A percentile compares a stretch with the other conserved stretches of the same genome.
These are phyloP conservation scores for Epicampocera succincta DNA, from an alignment of 2,888 invertebrate species.

Conservation along the genomic window DNA sequence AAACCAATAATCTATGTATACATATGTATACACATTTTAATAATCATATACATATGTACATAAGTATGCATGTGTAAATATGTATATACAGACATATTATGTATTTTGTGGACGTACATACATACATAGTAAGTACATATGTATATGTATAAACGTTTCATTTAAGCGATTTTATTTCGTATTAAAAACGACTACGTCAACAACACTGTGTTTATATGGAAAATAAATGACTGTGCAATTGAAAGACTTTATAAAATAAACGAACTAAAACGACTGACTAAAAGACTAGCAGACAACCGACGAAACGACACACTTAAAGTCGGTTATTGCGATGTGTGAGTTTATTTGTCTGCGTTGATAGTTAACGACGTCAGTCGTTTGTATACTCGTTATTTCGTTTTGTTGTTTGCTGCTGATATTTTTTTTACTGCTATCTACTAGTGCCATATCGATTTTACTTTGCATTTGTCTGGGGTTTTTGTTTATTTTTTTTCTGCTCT, in stretches of 20 bases:
- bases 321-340: slow-evolving; percentile 28
- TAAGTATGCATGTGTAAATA: no score
- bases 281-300: slow-evolving; percentile 7
- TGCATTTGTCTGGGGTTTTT: slow-evolving; percentile 59
- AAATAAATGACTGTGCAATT: slow-evolving; percentile 58
- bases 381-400: slow-evolving; percentile 4
- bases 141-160: background rate
- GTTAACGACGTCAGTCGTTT: slow-evolving; percentile 56
- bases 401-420: slow-evolving; percentile 22
- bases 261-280: slow-evolving; percentile 12
- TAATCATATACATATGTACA: no score
- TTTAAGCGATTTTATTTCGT: slow-evolving; percentile 6
- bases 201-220: slow-evolving; percentile 58
- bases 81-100: no score
- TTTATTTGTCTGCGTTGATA: slow-evolving; percentile 51
- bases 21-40: no score
- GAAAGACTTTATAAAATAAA: slow-evolving; percentile 16
- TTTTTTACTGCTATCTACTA: slow-evolving; percentile 6
- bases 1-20: no score
- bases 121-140: background rate
- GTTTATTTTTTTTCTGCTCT: slow-evolving; percentile 22
- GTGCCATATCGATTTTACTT: slow-evolving; percentile 52
- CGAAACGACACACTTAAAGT: slow-evolving; percentile 40
- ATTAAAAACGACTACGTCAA: slow-evolving; percentile 31
- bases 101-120: no score